Evolutionary conservation across 2,113 vertebrate genomes (phyloP).

Genomic region (Myotis davidii): DNA sequence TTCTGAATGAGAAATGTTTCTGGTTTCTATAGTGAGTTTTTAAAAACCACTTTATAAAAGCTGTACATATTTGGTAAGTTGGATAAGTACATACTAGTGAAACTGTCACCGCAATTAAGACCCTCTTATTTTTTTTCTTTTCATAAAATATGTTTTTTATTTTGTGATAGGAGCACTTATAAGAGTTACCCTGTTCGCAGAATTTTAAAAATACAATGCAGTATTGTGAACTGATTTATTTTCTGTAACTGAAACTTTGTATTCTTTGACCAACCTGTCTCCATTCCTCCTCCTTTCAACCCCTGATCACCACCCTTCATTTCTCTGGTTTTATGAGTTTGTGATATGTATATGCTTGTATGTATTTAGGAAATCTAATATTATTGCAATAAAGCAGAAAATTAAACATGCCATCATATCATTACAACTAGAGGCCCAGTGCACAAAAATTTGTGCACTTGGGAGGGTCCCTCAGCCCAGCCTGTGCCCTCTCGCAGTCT

Average conservation of each 20-base stretch:
- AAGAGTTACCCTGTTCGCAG: neutral
- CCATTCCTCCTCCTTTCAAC: neutral
- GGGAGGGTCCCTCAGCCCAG: no score
- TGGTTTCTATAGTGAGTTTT: neutral
- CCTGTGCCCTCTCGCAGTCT: no score
- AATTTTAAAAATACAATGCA: neutral
- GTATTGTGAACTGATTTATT: neutral
- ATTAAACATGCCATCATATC: neutral
- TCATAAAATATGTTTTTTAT: no score
- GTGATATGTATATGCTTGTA: neutral
- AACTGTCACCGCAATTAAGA: neutral
- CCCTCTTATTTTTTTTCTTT: neutral
- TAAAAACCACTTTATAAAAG: neutral
- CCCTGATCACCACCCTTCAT: neutral
- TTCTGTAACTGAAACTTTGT: neutral
- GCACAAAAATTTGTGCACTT: no score
- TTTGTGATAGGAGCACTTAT: neutral
- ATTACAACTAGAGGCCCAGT: neutral
- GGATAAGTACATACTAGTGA: neutral
- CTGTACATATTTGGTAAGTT: neutral
- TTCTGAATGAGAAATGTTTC: neutral
- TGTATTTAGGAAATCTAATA: neutral
- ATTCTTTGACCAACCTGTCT: neutral
- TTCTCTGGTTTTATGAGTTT: neutral
- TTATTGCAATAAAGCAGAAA: neutral